These are phyloP conservation scores for Lithophane socia DNA, from an alignment of 2,888 invertebrate genomes.

Conservation along the genomic window DNA sequence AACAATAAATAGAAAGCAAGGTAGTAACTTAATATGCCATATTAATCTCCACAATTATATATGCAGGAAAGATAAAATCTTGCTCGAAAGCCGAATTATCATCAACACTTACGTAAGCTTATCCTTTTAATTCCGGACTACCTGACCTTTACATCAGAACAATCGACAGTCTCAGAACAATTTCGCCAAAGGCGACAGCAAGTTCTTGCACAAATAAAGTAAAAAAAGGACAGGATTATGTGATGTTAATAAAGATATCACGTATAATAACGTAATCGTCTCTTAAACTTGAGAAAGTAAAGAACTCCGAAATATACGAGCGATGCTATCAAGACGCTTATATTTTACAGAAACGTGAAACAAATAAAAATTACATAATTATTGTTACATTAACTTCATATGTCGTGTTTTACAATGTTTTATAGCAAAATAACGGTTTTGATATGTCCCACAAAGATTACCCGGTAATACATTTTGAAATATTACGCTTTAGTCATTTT, in stretches of 20 bases:
- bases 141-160: slow-evolving; percentile 61
- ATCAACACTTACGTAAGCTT: slow-evolving; percentile 46
- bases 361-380: slow-evolving; percentile 63
- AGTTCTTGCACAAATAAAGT: slow-evolving; percentile 24
- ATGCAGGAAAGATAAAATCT: slow-evolving; percentile 48
- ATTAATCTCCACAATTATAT: slow-evolving; percentile 40
- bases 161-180: slow-evolving; percentile 39
- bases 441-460: slow-evolving; percentile 44
- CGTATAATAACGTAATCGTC: slow-evolving; percentile 68
- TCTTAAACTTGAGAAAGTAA: slow-evolving; percentile 68
- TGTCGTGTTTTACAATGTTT: slow-evolving; percentile 33
- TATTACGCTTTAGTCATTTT: slow-evolving; percentile 31
- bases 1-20: slow-evolving; percentile 30
- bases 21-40: slow-evolving; percentile 32
- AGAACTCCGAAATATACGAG: slow-evolving; percentile 48
- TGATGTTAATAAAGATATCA: slow-evolving; percentile 69
- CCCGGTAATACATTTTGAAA: slow-evolving; percentile 26
- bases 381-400: slow-evolving; percentile 34
- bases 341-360: slow-evolving; percentile 64
- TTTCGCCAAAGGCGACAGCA: slow-evolving; percentile 44
- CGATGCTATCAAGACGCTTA: slow-evolving; percentile 61
- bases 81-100: slow-evolving; percentile 36
- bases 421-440: slow-evolving; percentile 38
- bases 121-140: slow-evolving; percentile 35
- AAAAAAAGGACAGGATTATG: slow-evolving; percentile 56